Evolutionary conservation across 2,888 invertebrate species (phyloP), one percentile per base, ranked within the genome.

Genomic region (Conistra vaccinii): DNA sequence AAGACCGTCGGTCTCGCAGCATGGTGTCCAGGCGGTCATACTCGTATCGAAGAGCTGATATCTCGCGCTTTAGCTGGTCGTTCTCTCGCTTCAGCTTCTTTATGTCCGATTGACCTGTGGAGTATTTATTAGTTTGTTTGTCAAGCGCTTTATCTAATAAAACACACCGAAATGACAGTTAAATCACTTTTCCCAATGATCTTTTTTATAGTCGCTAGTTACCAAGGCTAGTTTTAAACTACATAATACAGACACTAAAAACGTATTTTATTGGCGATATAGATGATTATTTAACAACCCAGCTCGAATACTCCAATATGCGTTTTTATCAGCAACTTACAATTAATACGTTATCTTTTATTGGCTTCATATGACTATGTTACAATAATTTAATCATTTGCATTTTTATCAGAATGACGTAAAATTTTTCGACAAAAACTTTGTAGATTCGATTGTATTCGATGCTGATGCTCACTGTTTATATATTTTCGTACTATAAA

Each of bases 71-170:
- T 73, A 99, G 96, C 92, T 98, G 98, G 87, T 99, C 98, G 96
- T 99, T 99, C 92, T 99, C 99, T 61, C 98, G 97, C 83, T 98
- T 98, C 90, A 99, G 92, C 92, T 99, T 98, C 94, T 98, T 98
- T 89, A 99, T 98, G 92, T 99, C 98, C 86, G 98, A 98, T 93
- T 99, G 98, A 86, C 99, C 98, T 98, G 95, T 51, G 45, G 39
- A 51, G 20, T 14, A 17, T 48, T 23, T 3, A 2, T 66, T 66
- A 17, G 9, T 6, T n/a, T 9, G 53, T 17, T n/a, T 48, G 17
- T 17, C 4, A 51, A 48, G 14, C n/a, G 23, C 29, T 9, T 4
- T 48, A 10, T 7, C 23, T n/a, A n/a, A n/a, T n/a, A 48, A 32
- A 65, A 48, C 23, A 29, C 4, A 45, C 12, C 2, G 45, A 23